Evolutionary conservation across 2,888 invertebrate genomes (phyloP), one percentile per base, ranked within the genome.

Genomic region (Trachelus troglodyta): DNA sequence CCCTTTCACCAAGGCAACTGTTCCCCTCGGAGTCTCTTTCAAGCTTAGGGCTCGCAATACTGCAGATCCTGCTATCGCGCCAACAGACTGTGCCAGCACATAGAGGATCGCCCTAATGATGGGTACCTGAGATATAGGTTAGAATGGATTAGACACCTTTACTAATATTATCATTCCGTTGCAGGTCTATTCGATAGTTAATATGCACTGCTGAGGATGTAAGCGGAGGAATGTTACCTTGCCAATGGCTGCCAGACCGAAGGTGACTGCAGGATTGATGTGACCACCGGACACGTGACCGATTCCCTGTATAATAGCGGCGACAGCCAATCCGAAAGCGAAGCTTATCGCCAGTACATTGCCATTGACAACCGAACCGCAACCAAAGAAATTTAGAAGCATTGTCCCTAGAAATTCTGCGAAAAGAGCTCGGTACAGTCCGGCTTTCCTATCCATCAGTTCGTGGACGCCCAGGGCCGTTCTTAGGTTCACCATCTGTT

Each of bases 201-300:
- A 31, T 71, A 31, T 34, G 33, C 71, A 71, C 12, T 71, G 31
- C 33, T 31, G 15, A 30, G 71, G 31, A 33, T 0, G 15, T 71
- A 71, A 31, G 12, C 31, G 33, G 4, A 71, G 71, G 33, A 71
- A 71, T 23, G 12, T 71, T 71, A 91, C 95, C 87, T 96, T 95
- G 12, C 98, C 97, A 12, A 96, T 94, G 15, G 95, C 94, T 77
- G 97, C 92, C 92, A 98, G 94, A 1, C 96, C 97, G 31, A 94
- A 91, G 6, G 98, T 98, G 71, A 98, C 97, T 0, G 98, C 98
- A 1, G 98, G 98, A 93, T 98, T 98, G 81, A 98, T 93, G 92
- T 98, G 98, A 12, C 97, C 97, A 3, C 98, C 98, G 79, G 97
- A 97, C 76, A 97, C 94, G 92, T 97, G 97, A 4, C 97, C 97